Evolutionary conservation across 2,113 vertebrate genomes (phyloP).

Genomic region (Rafetus swinhoei): DNA sequence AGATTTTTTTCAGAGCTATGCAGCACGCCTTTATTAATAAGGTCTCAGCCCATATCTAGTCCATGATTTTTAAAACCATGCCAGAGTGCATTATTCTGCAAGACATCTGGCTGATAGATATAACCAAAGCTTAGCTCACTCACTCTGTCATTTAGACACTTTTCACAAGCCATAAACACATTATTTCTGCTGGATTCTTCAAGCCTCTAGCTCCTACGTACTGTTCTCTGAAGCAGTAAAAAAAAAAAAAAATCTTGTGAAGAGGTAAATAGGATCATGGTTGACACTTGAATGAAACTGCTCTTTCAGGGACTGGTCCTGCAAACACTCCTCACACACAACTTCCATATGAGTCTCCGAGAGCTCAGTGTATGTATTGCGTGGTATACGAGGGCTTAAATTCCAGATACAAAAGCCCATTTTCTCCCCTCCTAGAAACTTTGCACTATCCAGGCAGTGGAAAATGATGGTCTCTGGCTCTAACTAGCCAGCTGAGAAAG

Average conservation of each 20-base stretch:
- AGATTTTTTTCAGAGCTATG: neutral
- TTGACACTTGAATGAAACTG: constrained; percentile 21
- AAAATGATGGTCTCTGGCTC: neutral
- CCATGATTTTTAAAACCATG: neutral
- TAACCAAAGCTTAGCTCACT: neutral
- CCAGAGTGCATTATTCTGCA: neutral
- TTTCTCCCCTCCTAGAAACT: neutral
- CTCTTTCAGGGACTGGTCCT: neutral
- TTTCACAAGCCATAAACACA: neutral
- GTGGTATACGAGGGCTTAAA: neutral
- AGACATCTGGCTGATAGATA: constrained; percentile 6
- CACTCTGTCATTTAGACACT: neutral
- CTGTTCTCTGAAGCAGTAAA: constrained; percentile 21
- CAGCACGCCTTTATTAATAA: neutral
- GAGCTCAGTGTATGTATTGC: neutral
- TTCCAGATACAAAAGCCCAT: neutral
- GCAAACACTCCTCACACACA: neutral
- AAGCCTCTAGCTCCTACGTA: neutral
- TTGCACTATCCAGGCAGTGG: neutral
- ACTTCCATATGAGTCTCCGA: neutral
- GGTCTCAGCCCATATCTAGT: neutral
- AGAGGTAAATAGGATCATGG: constrained; percentile 41
- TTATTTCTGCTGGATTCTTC: constrained; percentile 16
- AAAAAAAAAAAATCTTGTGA: constrained; percentile 30
- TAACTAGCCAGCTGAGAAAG: neutral